These are phyloP conservation scores for Poecilia wingei DNA, from an alignment of 2,797 vertebrate species.

Conservation along the genomic window DNA sequence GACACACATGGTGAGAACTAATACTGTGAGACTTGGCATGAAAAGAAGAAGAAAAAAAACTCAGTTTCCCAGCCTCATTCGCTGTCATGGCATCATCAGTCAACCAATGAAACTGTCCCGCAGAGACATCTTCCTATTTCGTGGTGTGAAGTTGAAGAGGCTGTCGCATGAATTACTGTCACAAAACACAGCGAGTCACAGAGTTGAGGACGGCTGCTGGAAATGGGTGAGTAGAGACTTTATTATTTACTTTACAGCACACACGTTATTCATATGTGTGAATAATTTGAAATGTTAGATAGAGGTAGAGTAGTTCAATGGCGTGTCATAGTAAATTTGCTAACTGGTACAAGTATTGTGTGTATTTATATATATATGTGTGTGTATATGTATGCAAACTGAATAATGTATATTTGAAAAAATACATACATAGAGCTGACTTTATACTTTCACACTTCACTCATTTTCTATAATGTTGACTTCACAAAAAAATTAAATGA, in stretches of 20 bases:
- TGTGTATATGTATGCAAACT: not conserved
- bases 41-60: slow-evolving; percentile 27
- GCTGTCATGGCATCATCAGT: slow-evolving; percentile 41
- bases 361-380: not conserved
- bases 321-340: not conserved
- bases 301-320: not conserved
- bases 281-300: not conserved
- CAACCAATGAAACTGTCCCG: slow-evolving; percentile 73
- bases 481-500: not conserved
- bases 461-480: not conserved
- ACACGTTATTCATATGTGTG: not conserved
- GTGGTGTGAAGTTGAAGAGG: slow-evolving; percentile 64
- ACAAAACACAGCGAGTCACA: slow-evolving; percentile 42
- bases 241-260: not conserved
- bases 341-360: not conserved
- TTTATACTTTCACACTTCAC: not conserved
- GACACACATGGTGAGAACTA: slow-evolving; percentile 34
- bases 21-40: slow-evolving; percentile 15
- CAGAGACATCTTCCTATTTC: slow-evolving; percentile 72
- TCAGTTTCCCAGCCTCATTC: slow-evolving; percentile 69
- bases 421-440: not conserved
- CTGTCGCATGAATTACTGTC: slow-evolving; percentile 49
- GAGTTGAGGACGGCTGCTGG: slow-evolving; percentile 51
- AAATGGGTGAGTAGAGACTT: slow-evolving; percentile 74
- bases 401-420: not conserved